Conservation (phyloP, 2,888 invertebrate genomes). For the Drosophila hawaiiensis region DNA sequence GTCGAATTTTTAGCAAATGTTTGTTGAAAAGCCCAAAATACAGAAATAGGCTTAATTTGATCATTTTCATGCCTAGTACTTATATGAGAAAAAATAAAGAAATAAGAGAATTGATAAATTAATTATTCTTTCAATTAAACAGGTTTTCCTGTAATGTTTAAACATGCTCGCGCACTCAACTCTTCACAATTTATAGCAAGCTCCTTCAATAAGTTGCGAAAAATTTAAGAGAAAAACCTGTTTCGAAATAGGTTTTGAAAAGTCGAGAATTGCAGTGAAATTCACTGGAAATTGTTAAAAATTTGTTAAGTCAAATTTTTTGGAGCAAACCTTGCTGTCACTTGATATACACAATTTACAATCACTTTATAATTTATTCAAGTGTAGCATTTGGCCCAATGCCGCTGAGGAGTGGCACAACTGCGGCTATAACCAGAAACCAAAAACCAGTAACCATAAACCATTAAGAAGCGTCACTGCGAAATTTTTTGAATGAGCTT, state of each 20-base stretch:
- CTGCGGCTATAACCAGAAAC: slow-evolving; percentile 19
- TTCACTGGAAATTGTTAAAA: neutral
- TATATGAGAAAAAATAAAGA: too few relatives aligned
- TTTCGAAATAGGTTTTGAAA: neutral
- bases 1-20: too few relatives aligned
- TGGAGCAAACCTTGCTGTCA: neutral
- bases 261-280: neutral
- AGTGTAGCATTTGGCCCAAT: slow-evolving; percentile 24
- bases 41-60: too few relatives aligned
- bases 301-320: slow-evolving; percentile 10
- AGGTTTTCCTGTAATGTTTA: too few relatives aligned
- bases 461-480: slow-evolving; percentile 24
- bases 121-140: neutral
- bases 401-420: slow-evolving; percentile 3
- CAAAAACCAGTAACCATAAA: slow-evolving; percentile 8
- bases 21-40: too few relatives aligned
- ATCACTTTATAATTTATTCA: slow-evolving; percentile 29
- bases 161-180: neutral
- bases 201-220: neutral
- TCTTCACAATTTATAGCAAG: neutral
- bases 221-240: neutral
- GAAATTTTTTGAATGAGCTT: slow-evolving; percentile 42
- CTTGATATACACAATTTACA: slow-evolving; percentile 12
- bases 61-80: too few relatives aligned
- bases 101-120: neutral